Base-by-base conservation (phyloP, 2,888 invertebrate species). In the Epistrophe grossulariae region DNA sequence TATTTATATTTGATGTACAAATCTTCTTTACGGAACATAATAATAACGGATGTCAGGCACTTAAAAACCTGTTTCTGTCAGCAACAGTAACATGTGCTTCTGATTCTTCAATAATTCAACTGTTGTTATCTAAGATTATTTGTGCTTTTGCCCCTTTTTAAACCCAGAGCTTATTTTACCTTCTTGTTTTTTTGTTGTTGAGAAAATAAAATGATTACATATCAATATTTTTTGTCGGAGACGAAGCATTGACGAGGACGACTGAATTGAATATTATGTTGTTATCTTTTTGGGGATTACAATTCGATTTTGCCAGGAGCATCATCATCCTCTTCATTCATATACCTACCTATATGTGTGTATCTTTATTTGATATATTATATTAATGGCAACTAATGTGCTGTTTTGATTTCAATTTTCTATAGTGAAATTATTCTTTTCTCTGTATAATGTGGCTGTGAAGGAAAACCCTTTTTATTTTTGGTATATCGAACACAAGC, bases 201-300 rank as follows among this genome's bases (percentile, higher is more conserved):
- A 4, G 4, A 31, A 66, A 66, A 66, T 31, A 66, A 66, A 64
- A 45, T 45, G 45, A 48, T 48, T 48, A 15, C 28, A 45, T 17
- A 48, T 66, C n/a, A 66, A 66, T 31, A 48, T 31, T 28, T 62
- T 24, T 24, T 24, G 24, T 43, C 43, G 8, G n/a, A 31, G 11
- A 66, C 1, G 28, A 43, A 45, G 2, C 0, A 71, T 55, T 70
- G 48, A 78, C 24, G 24, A 24, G 62, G 48, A 78, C 24, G 24
- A 24, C 57, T 78, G 78, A 82, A 66, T 82, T 71, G 57, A 38
- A 72, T 57, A 78, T 71, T 17, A 55, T 55, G 15, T 78, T 55
- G 15, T 78, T 72, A 72, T 66, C 60, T 66, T 35, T 60, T 50
- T n/a, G 59, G 43, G 60, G 71, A 78, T 82, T 72, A 78, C 40